Evolutionary conservation across 2,888 invertebrate genomes (phyloP), one percentile per base, ranked within the genome.

Genomic region (Papilio demoleus): DNA sequence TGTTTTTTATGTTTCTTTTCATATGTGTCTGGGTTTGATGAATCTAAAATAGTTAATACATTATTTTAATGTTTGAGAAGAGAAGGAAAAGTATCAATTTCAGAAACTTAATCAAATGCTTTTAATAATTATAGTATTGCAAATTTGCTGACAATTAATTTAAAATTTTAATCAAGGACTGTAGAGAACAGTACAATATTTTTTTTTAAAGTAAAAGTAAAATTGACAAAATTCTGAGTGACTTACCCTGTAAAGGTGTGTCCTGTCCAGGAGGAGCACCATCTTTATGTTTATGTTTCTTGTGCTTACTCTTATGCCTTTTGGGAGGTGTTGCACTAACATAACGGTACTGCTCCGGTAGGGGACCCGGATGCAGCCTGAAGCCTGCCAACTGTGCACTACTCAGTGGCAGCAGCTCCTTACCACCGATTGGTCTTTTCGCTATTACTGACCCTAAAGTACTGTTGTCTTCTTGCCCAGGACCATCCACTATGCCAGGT

Each of bases 1-100:
- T 97, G 97, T 85, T 98, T 98, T 93, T 98, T 98, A 87, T 98
- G 98, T 85, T 98, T 98, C 94, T 98, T 98, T 82, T 98, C 98
- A 79, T 97, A 97, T 19, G 97, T 96, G 83, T 97, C 97, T 70
- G 95, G 94, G 71, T 94, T 94, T 71, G 94, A 93, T 36, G 94
- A 93, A 82, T 94, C 94, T 94, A 80, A 14, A 80, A 81, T 59
- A 66, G 64, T 19, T 19, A 50, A 42, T 17, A 45, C 4, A 45
- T 36, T 17, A 42, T 5, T 17, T 38, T 14, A 14, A 38, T 17
- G n/a, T 5, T 42, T 42, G 40, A 12, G 4, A 38, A n/a, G 4
- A 14, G 38, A 4, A 12, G 4, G 4, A 38, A 11, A 59, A 17
- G n/a, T n/a, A n/a, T n/a, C n/a, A n/a, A n/a, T n/a, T n/a, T n/a